phyloP scores from a whole-genome alignment of 2,888 invertebrate species.

The Hydroisotoma schaefferi region DNA sequence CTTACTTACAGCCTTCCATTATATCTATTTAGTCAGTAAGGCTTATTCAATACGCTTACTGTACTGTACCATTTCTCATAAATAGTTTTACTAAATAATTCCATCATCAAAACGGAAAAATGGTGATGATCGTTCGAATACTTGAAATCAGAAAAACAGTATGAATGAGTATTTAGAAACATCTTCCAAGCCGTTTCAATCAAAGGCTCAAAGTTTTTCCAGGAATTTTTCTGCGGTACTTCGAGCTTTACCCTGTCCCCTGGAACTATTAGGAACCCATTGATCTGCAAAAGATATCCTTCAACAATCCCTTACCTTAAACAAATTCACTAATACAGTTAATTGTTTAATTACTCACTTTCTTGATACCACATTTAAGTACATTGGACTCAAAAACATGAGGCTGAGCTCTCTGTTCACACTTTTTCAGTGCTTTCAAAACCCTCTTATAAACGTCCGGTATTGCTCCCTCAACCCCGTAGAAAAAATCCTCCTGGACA shows the following conservation, averaged over 20 bases:
- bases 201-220: constrained; percentile 30
- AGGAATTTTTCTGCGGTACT: constrained; percentile 22
- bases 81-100: constrained; percentile 37
- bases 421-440: constrained; percentile 19
- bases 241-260: constrained; percentile 14
- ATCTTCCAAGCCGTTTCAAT: constrained; percentile 44
- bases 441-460: constrained; percentile 27
- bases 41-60: too few species aligned
- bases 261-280: constrained; percentile 22
- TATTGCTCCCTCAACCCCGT: constrained; percentile 33
- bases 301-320: background rate
- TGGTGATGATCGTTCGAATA: constrained; percentile 40
- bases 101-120: constrained; percentile 32
- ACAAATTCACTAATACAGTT: background rate
- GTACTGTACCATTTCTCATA: constrained; percentile 46
- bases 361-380: constrained; percentile 25
- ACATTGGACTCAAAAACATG: constrained; percentile 22
- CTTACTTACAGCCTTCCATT: background rate
- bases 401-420: constrained; percentile 25
- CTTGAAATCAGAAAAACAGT: constrained; percentile 36
- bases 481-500: constrained; percentile 42
- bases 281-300: constrained; percentile 21
- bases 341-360: constrained; percentile 12
- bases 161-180: constrained; percentile 39
- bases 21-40: too few species aligned